phyloP scores from a whole-genome alignment of 2,888 invertebrate genomes.

The Cantharis flavilabris region DNA sequence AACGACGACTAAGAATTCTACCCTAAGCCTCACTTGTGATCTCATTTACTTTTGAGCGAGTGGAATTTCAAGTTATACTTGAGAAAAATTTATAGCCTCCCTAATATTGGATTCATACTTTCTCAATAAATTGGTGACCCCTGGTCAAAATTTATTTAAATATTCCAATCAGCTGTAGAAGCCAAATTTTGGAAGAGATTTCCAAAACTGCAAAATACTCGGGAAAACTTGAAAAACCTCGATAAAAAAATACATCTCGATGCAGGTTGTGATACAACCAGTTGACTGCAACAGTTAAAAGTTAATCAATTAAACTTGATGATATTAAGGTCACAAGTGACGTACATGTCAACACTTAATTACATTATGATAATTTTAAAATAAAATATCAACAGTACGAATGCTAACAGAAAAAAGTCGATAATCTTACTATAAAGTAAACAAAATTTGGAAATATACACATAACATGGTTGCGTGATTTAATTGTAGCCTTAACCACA shows the following conservation, averaged over 20 bases:
- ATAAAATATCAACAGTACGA: background rate
- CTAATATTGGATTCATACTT: too few species aligned
- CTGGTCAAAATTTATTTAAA: too few species aligned
- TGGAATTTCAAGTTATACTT: background rate
- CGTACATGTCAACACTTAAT: background rate
- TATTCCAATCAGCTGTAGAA: too few species aligned
- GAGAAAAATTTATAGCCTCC: background rate
- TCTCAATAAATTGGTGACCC: background rate
- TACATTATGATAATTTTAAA: background rate
- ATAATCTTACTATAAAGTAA: background rate
- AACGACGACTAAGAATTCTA: background rate
- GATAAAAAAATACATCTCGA: background rate
- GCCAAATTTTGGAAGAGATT: too few species aligned
- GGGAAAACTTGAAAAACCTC: background rate
- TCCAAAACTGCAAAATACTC: too few species aligned
- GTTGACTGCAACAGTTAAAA: background rate
- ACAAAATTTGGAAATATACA: background rate
- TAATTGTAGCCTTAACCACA: slow-evolving; percentile 8
- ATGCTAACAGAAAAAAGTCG: background rate
- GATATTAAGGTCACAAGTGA: background rate
- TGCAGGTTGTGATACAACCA: background rate
- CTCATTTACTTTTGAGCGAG: background rate
- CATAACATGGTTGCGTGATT: background rate
- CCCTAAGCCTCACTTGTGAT: background rate
- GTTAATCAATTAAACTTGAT: background rate